Evolutionary conservation across 2,888 invertebrate genomes (phyloP).

Genomic region (Tachina lurida): DNA sequence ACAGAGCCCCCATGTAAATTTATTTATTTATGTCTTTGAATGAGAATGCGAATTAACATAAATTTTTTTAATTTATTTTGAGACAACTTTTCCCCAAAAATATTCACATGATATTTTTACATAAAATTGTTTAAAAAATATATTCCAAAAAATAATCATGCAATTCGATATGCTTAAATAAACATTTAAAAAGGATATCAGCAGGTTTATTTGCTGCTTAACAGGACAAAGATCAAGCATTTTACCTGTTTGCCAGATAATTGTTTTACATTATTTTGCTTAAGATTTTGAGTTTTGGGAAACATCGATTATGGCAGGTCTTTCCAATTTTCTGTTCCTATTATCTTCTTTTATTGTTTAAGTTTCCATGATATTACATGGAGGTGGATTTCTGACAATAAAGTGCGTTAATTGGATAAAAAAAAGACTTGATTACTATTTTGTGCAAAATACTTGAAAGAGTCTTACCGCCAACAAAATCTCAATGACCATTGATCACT

Average conservation of each 20-base stretch:
- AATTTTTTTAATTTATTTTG: slow-evolving; percentile 5
- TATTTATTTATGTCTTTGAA: not conserved
- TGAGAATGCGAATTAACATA: slow-evolving; percentile 22
- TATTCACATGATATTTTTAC: slow-evolving; percentile 8
- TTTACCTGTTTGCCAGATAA: slow-evolving; percentile 8
- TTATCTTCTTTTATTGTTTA: slow-evolving; percentile 4
- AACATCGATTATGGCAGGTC: slow-evolving; percentile 50
- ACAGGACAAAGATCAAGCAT: slow-evolving; percentile 45
- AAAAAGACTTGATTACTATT: slow-evolving; percentile 38
- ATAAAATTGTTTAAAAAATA: not conserved
- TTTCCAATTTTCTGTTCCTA: not conserved
- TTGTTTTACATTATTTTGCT: not conserved
- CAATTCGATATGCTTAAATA: slow-evolving; percentile 47
- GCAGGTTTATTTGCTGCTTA: slow-evolving; percentile 25
- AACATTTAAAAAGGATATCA: slow-evolving; percentile 38
- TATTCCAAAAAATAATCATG: not conserved
- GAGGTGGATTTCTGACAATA: slow-evolving; percentile 62
- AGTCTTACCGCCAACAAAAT: slow-evolving; percentile 37
- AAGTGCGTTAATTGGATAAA: slow-evolving; percentile 65
- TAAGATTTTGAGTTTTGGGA: slow-evolving; percentile 5
- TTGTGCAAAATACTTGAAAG: slow-evolving; percentile 34
- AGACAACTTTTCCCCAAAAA: not conserved
- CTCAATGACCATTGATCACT: slow-evolving; percentile 40
- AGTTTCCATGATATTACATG: slow-evolving; percentile 53
- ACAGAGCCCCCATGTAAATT: not conserved